phyloP scores from a whole-genome alignment of 2,888 invertebrate genomes.

The Drosophila paranaensis region DNA sequence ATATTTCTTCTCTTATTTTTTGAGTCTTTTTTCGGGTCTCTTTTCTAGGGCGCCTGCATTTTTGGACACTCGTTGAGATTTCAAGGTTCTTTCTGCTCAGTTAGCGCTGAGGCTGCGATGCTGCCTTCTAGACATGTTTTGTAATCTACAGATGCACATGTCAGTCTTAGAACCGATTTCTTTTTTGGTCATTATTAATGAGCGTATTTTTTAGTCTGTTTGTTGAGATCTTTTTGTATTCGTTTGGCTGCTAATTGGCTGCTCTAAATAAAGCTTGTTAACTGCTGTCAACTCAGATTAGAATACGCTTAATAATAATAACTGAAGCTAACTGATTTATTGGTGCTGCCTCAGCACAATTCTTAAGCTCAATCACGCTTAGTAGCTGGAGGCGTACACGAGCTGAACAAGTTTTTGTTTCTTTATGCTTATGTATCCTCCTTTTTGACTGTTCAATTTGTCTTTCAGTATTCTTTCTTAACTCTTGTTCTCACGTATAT shows the following conservation, averaged over 20 bases:
- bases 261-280: not conserved
- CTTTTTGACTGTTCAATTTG: not conserved
- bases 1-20: not conserved
- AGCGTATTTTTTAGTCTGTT: slow-evolving; percentile 6
- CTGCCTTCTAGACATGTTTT: slow-evolving; percentile 32
- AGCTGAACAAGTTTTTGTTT: not conserved
- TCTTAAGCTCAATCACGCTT: not conserved
- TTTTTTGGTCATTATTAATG: slow-evolving; percentile 54
- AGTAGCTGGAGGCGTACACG: not conserved
- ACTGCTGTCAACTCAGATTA: not conserved
- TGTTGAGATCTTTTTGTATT: slow-evolving; percentile 2
- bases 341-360: not conserved
- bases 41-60: slow-evolving; percentile 46
- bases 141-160: slow-evolving; percentile 52
- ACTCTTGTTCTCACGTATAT: slow-evolving; percentile 1
- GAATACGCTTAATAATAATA: slow-evolving; percentile 1
- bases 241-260: slow-evolving; percentile 7
- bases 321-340: slow-evolving; percentile 5
- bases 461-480: not conserved
- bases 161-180: slow-evolving; percentile 41
- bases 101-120: slow-evolving; percentile 14
- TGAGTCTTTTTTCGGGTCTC: slow-evolving; percentile 2
- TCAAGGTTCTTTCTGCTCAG: slow-evolving; percentile 63
- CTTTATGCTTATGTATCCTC: not conserved
- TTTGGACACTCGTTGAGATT: slow-evolving; percentile 56